These are phyloP conservation scores for Rhingia rostrata DNA, from an alignment of 2,888 invertebrate genomes.

Conservation along the genomic window DNA sequence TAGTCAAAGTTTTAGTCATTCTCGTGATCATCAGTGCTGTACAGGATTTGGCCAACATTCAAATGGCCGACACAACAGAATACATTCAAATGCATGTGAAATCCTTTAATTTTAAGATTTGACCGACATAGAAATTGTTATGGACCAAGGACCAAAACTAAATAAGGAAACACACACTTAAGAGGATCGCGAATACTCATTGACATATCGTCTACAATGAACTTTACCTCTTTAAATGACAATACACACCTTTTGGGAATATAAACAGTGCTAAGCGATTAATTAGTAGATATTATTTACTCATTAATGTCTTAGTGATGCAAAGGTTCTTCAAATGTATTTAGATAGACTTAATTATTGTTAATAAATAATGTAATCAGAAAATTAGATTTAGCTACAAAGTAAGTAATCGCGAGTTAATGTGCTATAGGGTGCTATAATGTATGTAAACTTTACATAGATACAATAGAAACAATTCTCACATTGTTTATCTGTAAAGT, in stretches of 20 bases:
- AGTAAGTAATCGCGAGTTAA: constrained; percentile 26
- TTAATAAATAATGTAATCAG: constrained; percentile 12
- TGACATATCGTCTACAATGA: constrained; percentile 17
- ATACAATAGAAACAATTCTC: constrained; percentile 26
- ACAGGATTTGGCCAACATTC: constrained; percentile 80
- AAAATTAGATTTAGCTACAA: constrained; percentile 20
- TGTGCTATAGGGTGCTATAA: constrained; percentile 44
- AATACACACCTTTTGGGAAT: constrained; percentile 55
- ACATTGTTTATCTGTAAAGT: constrained; percentile 22
- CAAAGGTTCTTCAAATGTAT: constrained; percentile 10
- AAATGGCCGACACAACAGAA: constrained; percentile 78
- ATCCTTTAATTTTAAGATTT: constrained; percentile 77
- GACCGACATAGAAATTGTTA: background rate
- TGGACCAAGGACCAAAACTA: background rate
- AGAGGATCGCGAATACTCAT: constrained; percentile 1
- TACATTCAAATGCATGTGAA: constrained; percentile 82
- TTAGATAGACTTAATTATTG: constrained; percentile 51
- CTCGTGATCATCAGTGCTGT: constrained; percentile 82
- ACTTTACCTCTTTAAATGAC: constrained; percentile 56
- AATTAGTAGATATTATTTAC: constrained; percentile 4
- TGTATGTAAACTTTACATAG: constrained; percentile 26
- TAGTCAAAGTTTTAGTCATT: constrained; percentile 82
- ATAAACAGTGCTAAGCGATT: constrained; percentile 27
- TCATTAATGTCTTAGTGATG: constrained; percentile 3
- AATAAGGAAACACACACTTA: background rate